These are phyloP conservation scores for Adelphocoris suturalis DNA, from an alignment of 2,888 invertebrate species.

Conservation along the genomic window DNA sequence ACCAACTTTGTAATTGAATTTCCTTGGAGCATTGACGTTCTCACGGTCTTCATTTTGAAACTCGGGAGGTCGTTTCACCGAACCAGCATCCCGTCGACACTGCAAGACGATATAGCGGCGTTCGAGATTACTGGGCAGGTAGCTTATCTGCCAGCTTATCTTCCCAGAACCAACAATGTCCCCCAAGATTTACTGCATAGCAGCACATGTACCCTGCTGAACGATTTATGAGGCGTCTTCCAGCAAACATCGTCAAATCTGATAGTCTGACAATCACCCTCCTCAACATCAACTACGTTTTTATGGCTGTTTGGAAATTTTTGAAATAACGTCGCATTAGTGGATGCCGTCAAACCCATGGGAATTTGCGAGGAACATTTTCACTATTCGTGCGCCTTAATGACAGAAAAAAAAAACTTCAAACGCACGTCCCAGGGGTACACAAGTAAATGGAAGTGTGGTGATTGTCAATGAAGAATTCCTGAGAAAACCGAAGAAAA, in stretches of 20 bases:
- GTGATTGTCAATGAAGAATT: too few relatives aligned
- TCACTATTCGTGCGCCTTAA: too few relatives aligned
- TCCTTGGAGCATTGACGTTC: neutral
- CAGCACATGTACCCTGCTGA: neutral
- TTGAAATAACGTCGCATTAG: neutral
- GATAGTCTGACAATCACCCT: slow-evolving; percentile 5
- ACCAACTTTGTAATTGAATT: slow-evolving; percentile 34
- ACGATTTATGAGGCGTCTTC: neutral
- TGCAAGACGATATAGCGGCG: neutral
- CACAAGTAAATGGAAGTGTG: too few relatives aligned
- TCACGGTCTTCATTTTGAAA: neutral
- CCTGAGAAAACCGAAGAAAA: too few relatives aligned
- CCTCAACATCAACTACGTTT: neutral
- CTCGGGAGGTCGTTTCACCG: neutral
- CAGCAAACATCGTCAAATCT: neutral
- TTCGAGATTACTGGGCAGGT: neutral
- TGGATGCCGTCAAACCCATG: too few relatives aligned
- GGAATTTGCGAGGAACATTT: too few relatives aligned
- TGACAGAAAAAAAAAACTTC: too few relatives aligned
- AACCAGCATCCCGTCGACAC: neutral
- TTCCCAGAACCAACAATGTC: neutral
- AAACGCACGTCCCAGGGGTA: too few relatives aligned
- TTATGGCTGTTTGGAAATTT: neutral
- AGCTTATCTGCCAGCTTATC: neutral
- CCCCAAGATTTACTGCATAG: neutral